Percentiles rank a stretch among this genome's conserved stretches.
Evolutionary conservation across 2,888 invertebrate genomes (phyloP).

Genomic region (Cataglyphis altisquamis): DNA sequence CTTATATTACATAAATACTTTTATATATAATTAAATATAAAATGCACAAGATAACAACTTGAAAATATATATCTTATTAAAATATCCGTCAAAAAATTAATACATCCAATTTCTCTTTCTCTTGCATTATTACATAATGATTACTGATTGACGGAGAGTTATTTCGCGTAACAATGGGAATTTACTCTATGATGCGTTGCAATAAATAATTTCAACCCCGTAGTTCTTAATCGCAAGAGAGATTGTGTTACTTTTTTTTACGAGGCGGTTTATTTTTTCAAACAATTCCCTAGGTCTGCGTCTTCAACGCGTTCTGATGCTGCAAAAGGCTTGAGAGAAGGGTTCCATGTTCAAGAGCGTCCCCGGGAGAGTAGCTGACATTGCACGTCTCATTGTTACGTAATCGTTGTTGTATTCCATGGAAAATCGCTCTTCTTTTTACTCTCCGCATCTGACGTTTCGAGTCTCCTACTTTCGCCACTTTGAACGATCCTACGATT

Average conservation of each 20-base stretch:
- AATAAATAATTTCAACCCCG: slow-evolving; percentile 28
- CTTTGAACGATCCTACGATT: not conserved
- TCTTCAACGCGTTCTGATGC: not conserved
- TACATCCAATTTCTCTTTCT: not conserved
- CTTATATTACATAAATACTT: not conserved
- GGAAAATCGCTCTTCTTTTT: slow-evolving; percentile 67
- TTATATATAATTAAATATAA: slow-evolving; percentile 15
- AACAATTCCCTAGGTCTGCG: not conserved
- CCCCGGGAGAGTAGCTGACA: slow-evolving; percentile 60
- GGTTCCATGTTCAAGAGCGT: slow-evolving; percentile 42
- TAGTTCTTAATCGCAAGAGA: not conserved
- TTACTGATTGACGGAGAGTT: not conserved
- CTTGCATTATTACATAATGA: not conserved
- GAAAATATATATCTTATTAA: not conserved
- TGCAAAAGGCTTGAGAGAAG: not conserved
- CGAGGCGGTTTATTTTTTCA: not conserved
- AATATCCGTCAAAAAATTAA: not conserved
- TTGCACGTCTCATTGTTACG: slow-evolving; percentile 76
- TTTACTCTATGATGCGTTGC: not conserved
- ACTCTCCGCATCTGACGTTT: slow-evolving; percentile 29
- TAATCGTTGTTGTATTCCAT: slow-evolving; percentile 70
- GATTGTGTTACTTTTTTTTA: slow-evolving; percentile 1
- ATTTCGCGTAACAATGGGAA: not conserved
- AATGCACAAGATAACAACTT: not conserved
- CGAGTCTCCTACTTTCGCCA: not conserved